Percentiles rank a stretch among this genome's conserved stretches.
Conservation (phyloP, 1,140 invertebrate genomes). For the Brachionus manjavacas region DNA sequence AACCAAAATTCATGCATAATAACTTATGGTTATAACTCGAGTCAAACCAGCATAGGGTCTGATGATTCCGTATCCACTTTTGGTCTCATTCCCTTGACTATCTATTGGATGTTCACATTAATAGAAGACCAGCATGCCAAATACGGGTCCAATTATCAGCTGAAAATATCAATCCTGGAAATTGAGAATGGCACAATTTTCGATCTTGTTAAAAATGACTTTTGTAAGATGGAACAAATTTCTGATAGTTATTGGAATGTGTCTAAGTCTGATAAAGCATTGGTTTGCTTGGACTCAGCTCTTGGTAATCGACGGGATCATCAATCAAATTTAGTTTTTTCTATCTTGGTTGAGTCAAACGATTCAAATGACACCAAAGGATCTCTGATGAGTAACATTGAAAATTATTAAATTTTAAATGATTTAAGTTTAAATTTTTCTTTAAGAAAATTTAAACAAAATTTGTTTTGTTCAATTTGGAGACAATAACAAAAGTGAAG, state of each 20-base stretch:
- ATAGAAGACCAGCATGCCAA: background rate
- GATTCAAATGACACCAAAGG: background rate
- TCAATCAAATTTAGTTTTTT: background rate
- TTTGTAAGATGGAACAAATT: background rate
- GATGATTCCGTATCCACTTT: background rate
- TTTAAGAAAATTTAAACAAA: background rate
- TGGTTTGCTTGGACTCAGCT: background rate
- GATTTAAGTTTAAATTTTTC: background rate
- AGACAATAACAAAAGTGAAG: background rate
- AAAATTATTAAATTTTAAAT: background rate
- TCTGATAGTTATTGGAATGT: background rate
- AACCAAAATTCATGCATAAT: background rate
- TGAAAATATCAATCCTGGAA: background rate
- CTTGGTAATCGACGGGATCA: background rate
- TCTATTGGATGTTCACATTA: slow-evolving; percentile 29
- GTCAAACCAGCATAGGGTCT: background rate
- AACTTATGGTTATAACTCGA: background rate
- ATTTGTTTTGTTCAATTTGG: background rate
- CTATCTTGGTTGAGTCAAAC: background rate
- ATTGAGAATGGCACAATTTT: background rate
- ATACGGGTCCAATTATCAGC: background rate
- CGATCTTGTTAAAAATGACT: slow-evolving; percentile 6
- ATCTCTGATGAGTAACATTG: background rate
- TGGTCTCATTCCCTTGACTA: background rate
- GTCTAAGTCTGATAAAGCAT: background rate